Evolutionary conservation across 2,113 vertebrate genomes (phyloP).

Genomic region (Etheostoma spectabile): DNA sequence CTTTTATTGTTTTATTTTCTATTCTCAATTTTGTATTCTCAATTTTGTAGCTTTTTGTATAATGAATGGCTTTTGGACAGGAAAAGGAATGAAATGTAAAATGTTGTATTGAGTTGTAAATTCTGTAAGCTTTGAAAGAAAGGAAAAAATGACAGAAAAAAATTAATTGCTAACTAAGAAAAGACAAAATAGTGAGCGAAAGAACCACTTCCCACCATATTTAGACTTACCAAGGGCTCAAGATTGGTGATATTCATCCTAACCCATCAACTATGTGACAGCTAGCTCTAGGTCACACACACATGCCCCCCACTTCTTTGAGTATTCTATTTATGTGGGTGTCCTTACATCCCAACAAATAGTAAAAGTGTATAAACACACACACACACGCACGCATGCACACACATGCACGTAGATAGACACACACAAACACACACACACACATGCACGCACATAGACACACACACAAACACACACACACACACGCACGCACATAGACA

Average conservation of each 20-base stretch:
- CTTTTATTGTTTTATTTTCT: too few relatives aligned
- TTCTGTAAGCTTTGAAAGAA: conserved; percentile 10
- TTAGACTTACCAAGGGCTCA: conserved; percentile 61
- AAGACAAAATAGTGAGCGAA: conserved; percentile 21
- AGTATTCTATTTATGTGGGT: conserved; percentile 58
- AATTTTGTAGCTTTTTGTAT: too few relatives aligned
- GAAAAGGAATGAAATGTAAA: not conserved
- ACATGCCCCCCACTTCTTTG: conserved; percentile 17
- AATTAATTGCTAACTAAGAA: conserved; percentile 10
- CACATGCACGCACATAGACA: conserved; percentile 5
- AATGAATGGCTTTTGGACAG: too few relatives aligned
- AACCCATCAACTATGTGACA: conserved; percentile 69
- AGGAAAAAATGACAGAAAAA: not conserved
- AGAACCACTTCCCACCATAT: conserved; percentile 52
- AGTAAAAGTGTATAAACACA: conserved; percentile 35
- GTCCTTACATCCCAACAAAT: conserved; percentile 50
- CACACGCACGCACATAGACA: not conserved
- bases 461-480: conserved; percentile 18
- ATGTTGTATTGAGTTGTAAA: conserved; percentile 16
- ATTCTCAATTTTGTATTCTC: too few relatives aligned
- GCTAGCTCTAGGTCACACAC: conserved; percentile 47
- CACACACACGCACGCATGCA: conserved; percentile 4
- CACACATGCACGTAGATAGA: conserved; percentile 12
- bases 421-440: conserved; percentile 15
- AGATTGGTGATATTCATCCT: conserved; percentile 62